These are phyloP conservation scores for Tenthredo amoena DNA, from an alignment of 2,888 invertebrate species.

Conservation along the genomic window DNA sequence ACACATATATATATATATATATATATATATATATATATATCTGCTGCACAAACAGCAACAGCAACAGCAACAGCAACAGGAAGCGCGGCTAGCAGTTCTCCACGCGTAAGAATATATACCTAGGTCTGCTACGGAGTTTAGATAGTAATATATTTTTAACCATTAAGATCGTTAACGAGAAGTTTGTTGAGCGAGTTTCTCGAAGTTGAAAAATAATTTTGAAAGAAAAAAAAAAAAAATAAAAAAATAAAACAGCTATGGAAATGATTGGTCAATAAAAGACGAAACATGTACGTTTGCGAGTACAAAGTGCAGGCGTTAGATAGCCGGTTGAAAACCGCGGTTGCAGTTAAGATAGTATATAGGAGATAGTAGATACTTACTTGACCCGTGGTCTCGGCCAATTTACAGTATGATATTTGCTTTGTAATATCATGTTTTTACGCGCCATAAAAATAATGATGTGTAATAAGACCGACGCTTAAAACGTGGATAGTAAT, in stretches of 20 bases:
- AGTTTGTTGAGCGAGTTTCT: too few species aligned
- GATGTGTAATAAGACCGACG: slow-evolving; percentile 32
- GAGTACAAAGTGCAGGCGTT: background rate
- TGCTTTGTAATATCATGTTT: slow-evolving; percentile 49
- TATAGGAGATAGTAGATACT: background rate
- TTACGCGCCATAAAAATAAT: slow-evolving; percentile 45
- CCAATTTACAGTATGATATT: slow-evolving; percentile 46
- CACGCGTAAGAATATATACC: background rate
- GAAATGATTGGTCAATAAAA: too few species aligned
- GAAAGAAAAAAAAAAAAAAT: too few species aligned
- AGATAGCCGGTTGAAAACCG: background rate
- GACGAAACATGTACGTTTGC: too few species aligned
- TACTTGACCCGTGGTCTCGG: slow-evolving; percentile 36
- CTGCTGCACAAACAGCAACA: background rate
- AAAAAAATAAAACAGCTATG: too few species aligned
- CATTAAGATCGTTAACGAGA: background rate
- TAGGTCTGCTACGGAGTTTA: too few species aligned
- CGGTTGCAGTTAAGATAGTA: background rate
- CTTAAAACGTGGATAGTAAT: slow-evolving; percentile 34
- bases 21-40: background rate
- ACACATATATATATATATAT: background rate
- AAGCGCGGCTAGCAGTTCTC: background rate
- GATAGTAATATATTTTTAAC: background rate
- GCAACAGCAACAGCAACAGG: background rate
- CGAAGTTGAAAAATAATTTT: too few species aligned